Conservation (phyloP, 1,140 invertebrate species). For the Oncopeltus fasciatus region DNA sequence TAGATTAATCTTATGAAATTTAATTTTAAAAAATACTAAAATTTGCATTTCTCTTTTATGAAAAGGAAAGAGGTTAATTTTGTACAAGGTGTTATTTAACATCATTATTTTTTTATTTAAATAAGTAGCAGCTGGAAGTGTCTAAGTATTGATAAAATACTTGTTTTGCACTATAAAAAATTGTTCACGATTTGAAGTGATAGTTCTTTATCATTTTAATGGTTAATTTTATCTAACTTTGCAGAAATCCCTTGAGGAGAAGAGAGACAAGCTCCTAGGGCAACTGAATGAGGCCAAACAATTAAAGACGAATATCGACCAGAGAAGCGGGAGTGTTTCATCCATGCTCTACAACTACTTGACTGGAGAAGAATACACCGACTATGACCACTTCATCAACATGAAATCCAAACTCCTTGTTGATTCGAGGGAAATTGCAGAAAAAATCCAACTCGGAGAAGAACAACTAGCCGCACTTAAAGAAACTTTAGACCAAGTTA, state of each 20-base stretch:
- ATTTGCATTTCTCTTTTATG: no score
- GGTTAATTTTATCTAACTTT: conserved; percentile 20
- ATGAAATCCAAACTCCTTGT: conserved; percentile 85
- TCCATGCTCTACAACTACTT: conserved; percentile 61
- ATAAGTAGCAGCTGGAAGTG: no score
- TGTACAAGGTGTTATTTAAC: no score
- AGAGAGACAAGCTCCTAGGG: conserved; percentile 59
- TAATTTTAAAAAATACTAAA: no score
- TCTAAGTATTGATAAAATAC: no score
- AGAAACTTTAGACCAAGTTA: conserved; percentile 34
- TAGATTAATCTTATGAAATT: no score
- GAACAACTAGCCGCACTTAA: conserved; percentile 64
- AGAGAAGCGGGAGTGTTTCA: conserved; percentile 58
- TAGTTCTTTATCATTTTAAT: no score
- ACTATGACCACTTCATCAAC: conserved; percentile 78
- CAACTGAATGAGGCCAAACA: conserved; percentile 75
- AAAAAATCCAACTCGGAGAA: conserved; percentile 74
- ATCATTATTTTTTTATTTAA: no score
- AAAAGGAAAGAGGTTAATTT: no score
- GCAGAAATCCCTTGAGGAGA: conserved; percentile 61
- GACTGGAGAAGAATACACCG: conserved; percentile 55
- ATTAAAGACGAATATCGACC: conserved; percentile 70
- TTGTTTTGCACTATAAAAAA: no score
- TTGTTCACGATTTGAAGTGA: no score
- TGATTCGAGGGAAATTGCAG: conserved; percentile 68